Evolutionary conservation across 2,113 vertebrate genomes (phyloP).

Genomic region (Alouatta palliata): DNA sequence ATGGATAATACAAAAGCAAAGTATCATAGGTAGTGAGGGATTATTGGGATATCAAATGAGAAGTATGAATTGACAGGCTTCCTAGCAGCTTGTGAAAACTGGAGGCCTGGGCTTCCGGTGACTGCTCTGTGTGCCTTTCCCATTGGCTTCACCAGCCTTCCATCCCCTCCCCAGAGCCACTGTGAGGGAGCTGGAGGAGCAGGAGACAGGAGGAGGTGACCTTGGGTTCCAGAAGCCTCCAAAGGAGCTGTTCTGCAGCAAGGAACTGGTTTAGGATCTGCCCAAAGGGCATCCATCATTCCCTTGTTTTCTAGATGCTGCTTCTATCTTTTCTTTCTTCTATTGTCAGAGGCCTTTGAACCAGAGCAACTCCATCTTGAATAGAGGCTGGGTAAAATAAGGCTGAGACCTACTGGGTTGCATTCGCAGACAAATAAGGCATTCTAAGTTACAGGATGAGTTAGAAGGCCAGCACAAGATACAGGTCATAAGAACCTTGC

Average conservation of each 20-base stretch:
- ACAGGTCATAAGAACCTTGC: too few relatives aligned
- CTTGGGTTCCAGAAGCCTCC: not conserved
- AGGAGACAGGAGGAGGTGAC: not conserved
- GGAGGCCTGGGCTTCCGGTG: not conserved
- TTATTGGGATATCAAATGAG: not conserved
- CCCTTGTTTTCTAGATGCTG: not conserved
- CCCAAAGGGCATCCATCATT: too few relatives aligned
- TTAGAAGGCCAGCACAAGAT: too few relatives aligned
- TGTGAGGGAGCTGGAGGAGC: not conserved
- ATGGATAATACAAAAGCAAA: not conserved
- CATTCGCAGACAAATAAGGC: too few relatives aligned
- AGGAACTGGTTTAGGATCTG: not conserved
- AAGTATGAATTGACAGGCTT: not conserved
- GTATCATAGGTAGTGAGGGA: not conserved
- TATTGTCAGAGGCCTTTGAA: not conserved
- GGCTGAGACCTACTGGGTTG: too few relatives aligned
- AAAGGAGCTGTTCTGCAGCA: not conserved
- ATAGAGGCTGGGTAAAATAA: too few relatives aligned
- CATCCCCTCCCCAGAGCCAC: not conserved
- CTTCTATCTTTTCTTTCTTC: not conserved
- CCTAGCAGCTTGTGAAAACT: not conserved
- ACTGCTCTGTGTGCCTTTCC: not conserved
- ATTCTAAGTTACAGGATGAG: too few relatives aligned
- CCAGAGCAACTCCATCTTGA: too few relatives aligned
- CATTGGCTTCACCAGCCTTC: not conserved